A percentile compares a stretch with the other conserved stretches of the same genome.
Conservation (phyloP, 2,888 invertebrate species). For the Idaea biselata region DNA sequence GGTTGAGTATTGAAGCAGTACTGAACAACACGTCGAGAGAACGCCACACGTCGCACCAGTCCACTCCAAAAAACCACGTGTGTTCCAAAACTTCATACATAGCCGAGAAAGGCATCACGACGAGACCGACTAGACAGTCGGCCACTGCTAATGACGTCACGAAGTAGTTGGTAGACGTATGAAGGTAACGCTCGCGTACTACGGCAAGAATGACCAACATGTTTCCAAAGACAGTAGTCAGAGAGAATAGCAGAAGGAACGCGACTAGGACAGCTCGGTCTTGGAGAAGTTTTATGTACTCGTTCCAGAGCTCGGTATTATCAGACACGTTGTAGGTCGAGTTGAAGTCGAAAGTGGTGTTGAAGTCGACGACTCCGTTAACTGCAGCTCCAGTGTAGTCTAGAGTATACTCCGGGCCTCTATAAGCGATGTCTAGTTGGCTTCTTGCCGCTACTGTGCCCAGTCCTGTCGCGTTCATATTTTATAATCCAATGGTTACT, state of each 20-base stretch:
- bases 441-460: slow-evolving; percentile 68
- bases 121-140: slow-evolving; percentile 96
- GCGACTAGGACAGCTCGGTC: slow-evolving; percentile 89
- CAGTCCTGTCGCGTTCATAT: slow-evolving; percentile 71
- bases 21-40: slow-evolving; percentile 98
- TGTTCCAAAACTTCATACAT: slow-evolving; percentile 93
- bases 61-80: slow-evolving; percentile 96
- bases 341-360: slow-evolving; percentile 57
- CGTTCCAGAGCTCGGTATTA: slow-evolving; percentile 63
- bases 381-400: slow-evolving; percentile 45
- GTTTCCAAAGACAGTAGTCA: slow-evolving; percentile 97
- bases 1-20: slow-evolving; percentile 97
- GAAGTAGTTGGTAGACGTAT: slow-evolving; percentile 98
- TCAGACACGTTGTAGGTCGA: slow-evolving; percentile 53
- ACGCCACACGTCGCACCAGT: slow-evolving; percentile 99
- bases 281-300: slow-evolving; percentile 74
- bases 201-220: slow-evolving; percentile 96
- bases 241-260: slow-evolving; percentile 91
- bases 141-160: slow-evolving; percentile 98
- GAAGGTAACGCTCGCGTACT: slow-evolving; percentile 93
- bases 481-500: slow-evolving; percentile 65
- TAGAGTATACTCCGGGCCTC: slow-evolving; percentile 59
- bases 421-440: slow-evolving; percentile 61
- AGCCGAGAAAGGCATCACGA: slow-evolving; percentile 98
- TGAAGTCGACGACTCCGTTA: slow-evolving; percentile 58